phyloP scores from a whole-genome alignment of 2,113 vertebrate genomes.

The Scomber scombrus region DNA sequence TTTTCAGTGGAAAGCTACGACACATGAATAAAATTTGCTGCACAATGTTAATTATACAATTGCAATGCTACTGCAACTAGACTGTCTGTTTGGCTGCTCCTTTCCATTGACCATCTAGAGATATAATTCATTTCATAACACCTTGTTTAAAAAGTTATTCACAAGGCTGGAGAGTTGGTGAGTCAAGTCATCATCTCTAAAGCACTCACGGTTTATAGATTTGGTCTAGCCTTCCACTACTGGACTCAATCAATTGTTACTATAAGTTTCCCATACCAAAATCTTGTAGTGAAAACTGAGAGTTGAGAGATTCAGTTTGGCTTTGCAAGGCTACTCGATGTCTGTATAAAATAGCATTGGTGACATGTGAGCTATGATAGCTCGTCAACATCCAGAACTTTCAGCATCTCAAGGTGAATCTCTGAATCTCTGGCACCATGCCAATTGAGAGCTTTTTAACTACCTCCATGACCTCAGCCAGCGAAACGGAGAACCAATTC shows the following conservation, averaged over 20 bases:
- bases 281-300: background rate
- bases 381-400: slow-evolving; percentile 8
- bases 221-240: background rate
- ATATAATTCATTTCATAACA: background rate
- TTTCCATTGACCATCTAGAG: no score
- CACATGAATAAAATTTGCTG: no score
- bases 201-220: background rate
- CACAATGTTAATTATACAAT: no score
- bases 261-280: background rate
- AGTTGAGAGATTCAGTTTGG: background rate
- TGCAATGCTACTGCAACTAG: no score
- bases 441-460: slow-evolving; percentile 30
- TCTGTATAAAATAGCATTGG: slow-evolving; percentile 6
- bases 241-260: background rate
- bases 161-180: background rate
- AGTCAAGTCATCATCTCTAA: no score
- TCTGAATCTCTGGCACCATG: background rate
- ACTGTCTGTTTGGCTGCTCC: no score
- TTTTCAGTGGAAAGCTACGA: no score
- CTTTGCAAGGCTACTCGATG: background rate
- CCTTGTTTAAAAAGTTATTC: background rate
- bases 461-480: slow-evolving; percentile 29
- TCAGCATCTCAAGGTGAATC: slow-evolving; percentile 4
- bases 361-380: background rate
- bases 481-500: background rate